Evolutionary conservation across 2,888 invertebrate genomes (phyloP).

Genomic region (Platycnemis pennipes): DNA sequence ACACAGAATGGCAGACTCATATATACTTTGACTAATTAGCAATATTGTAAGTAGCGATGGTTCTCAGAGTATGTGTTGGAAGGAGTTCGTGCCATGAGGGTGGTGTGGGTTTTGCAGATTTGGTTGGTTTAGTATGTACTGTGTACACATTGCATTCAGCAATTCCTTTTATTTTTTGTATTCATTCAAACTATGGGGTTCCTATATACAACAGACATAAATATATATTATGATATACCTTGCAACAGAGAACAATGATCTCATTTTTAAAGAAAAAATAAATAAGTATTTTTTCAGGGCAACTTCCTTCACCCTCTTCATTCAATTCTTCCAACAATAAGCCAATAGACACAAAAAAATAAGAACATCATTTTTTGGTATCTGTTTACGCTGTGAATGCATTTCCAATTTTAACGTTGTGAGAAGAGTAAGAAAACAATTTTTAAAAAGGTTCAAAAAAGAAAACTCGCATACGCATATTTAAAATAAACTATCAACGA

Average conservation of each 20-base stretch:
- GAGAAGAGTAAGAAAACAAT: slow-evolving; percentile 57
- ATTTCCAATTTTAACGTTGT: slow-evolving; percentile 64
- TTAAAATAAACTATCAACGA: slow-evolving; percentile 62
- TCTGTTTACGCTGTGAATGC: slow-evolving; percentile 65
- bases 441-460: slow-evolving; percentile 66
- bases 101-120: slow-evolving; percentile 52
- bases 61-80: slow-evolving; percentile 30
- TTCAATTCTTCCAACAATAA: slow-evolving; percentile 65
- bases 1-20: background rate
- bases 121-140: slow-evolving; percentile 68
- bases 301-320: slow-evolving; percentile 47
- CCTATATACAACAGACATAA: slow-evolving; percentile 68
- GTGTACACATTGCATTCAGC: slow-evolving; percentile 64
- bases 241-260: slow-evolving; percentile 67
- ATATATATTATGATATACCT: slow-evolving; percentile 67
- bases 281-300: slow-evolving; percentile 65
- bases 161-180: slow-evolving; percentile 67
- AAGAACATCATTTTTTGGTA: slow-evolving; percentile 64
- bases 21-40: slow-evolving; percentile 47
- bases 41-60: slow-evolving; percentile 43
- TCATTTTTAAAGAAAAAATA: slow-evolving; percentile 62
- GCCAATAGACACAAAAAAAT: slow-evolving; percentile 60
- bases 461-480: slow-evolving; percentile 49
- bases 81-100: slow-evolving; percentile 41
- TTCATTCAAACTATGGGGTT: slow-evolving; percentile 68